phyloP scores from a whole-genome alignment of 2,797 vertebrate species.

The Clarias laeviceps region DNA sequence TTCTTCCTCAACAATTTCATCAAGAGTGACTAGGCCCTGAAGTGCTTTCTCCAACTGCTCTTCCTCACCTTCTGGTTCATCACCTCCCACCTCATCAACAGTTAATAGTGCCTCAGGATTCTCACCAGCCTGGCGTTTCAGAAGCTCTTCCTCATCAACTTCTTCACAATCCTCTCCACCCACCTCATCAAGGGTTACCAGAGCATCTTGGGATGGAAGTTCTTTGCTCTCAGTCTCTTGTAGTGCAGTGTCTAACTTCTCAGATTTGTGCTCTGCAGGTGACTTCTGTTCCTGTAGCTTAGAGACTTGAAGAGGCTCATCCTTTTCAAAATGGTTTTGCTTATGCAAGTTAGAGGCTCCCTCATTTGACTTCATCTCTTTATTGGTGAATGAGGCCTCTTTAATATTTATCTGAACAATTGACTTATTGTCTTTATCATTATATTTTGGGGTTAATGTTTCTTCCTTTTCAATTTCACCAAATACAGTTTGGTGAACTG shows the following conservation, averaged over 20 bases:
- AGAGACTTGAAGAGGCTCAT: neutral
- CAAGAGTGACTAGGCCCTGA: constrained; percentile 75
- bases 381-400: neutral
- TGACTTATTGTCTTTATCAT: neutral
- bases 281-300: neutral
- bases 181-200: constrained; percentile 73
- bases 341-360: neutral
- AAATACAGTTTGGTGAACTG: constrained; percentile 52
- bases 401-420: neutral
- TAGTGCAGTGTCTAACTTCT: neutral
- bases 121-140: constrained; percentile 50
- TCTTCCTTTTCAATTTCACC: neutral
- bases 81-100: constrained; percentile 83
- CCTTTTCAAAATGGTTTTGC: neutral
- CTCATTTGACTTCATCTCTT: neutral
- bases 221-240: neutral
- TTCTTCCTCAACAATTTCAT: constrained; percentile 79
- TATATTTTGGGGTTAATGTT: neutral
- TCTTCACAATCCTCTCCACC: constrained; percentile 63
- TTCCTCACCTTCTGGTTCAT: constrained; percentile 72
- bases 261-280: neutral
- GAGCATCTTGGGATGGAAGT: constrained; percentile 38
- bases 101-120: constrained; percentile 78
- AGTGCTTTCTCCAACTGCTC: constrained; percentile 65
- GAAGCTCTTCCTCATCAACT: constrained; percentile 38